Base-by-base conservation (phyloP, 2,113 vertebrate species). In the Cyphomyrus plagiostoma region DNA sequence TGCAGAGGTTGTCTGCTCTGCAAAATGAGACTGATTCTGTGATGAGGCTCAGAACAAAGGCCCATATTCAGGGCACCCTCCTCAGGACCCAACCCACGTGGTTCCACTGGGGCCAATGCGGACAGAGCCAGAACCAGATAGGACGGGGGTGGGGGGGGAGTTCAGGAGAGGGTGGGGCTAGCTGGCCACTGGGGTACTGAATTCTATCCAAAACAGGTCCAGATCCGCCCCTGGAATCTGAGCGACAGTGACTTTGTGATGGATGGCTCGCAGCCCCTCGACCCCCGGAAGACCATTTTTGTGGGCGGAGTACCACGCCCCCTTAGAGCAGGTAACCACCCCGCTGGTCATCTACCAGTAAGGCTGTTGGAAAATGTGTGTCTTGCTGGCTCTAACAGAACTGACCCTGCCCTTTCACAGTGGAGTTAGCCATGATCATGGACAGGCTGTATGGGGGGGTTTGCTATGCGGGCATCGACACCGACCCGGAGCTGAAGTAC, bases 381-480 rank as follows among this genome's bases (percentile, higher is more conserved):
- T 42, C 21, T 23, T 39, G 26, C 49, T 15, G 5, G 3, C 85
- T 53, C n/a, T 48, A 23, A 83, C 45, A 23, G 45, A 48, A 84
- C 8, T 4, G 23, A 23, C 19, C 9, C 1, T 70, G 89, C 92
- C 89, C 21, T 86, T 89, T 70, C 86, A n/a, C 88, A 99, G 98
- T 98, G 94, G 98, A 99, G 91, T 95, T 99, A 93, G 98, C 98
- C 58, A 99, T 99, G 98, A 99, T 99, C 89, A 99, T 99, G 98
- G 98, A 99, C 93, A 97, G 98, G 90, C 97, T 99, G 56, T 99
- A 99, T 15, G 98, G 98, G 23, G 98, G 98, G 89, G 98, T 99
- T 87, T 99, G 98, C 94, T 99, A 99, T 0, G 98, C 98, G 15
- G 98, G 98, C 90, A 99, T 99, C 48, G 98, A 99, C 92, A 99